Evolutionary conservation across 2,888 invertebrate species (phyloP).

Genomic region (Ochropacha duplaris): DNA sequence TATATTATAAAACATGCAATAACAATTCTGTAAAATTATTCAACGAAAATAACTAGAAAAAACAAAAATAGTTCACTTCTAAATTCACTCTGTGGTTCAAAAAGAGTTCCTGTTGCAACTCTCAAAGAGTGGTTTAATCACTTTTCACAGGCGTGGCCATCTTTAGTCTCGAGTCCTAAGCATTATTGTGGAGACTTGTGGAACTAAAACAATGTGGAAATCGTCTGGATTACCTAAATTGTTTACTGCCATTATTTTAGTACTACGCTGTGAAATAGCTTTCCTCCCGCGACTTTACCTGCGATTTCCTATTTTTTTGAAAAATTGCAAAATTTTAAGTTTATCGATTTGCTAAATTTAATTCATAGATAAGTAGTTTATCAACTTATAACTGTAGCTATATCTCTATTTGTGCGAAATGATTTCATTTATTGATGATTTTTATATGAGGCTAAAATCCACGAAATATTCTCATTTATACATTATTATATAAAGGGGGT

Average conservation of each 20-base stretch:
- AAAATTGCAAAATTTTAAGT: no score
- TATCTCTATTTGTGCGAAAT: no score
- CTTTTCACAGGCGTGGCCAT: constrained; percentile 10
- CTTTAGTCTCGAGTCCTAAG: constrained; percentile 18
- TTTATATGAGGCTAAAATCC: no score
- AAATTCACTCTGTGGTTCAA: not conserved
- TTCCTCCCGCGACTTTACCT: no score
- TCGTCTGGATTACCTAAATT: constrained; percentile 31
- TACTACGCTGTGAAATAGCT: not conserved
- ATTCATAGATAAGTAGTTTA: no score
- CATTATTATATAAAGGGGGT: not conserved
- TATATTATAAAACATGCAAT: not conserved
- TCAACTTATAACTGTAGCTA: no score
- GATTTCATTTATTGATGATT: no score
- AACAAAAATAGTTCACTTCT: not conserved
- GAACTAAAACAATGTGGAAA: constrained; percentile 29
- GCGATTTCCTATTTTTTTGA: no score
- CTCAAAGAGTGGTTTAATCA: constrained; percentile 18
- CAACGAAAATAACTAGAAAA: not conserved
- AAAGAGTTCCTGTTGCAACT: not conserved
- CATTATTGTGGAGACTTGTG: constrained; percentile 26
- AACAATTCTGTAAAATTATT: not conserved
- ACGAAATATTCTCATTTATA: no score
- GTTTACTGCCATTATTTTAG: constrained; percentile 13
- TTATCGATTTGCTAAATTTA: no score